Evolutionary conservation across 2,888 invertebrate species (phyloP).

Genomic region (Anticlea derivata): DNA sequence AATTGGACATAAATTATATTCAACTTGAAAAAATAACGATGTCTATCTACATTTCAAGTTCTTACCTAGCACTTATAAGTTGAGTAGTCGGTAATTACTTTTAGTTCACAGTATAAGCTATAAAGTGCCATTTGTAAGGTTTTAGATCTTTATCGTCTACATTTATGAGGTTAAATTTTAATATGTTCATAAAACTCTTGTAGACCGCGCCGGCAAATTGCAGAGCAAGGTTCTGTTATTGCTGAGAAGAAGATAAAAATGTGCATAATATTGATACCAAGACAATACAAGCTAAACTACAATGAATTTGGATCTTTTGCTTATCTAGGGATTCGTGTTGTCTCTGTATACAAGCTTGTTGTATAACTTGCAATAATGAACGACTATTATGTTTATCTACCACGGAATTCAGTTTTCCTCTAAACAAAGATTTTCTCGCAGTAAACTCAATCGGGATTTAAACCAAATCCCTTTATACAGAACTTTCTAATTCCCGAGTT

Average conservation of each 20-base stretch:
- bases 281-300: conserved; percentile 20
- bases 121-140: conserved; percentile 13
- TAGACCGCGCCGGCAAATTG: conserved; percentile 15
- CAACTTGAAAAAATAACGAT: neutral
- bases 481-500: conserved; percentile 19
- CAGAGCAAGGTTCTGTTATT: conserved; percentile 20
- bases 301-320: conserved; percentile 15
- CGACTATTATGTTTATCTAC: neutral
- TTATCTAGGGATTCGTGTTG: conserved; percentile 15
- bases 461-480: conserved; percentile 2
- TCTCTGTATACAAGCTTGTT: conserved; percentile 13
- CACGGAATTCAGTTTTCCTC: neutral
- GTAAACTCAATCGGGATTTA: neutral
- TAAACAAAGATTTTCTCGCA: neutral
- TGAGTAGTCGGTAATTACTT: conserved; percentile 14
- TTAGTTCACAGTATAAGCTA: conserved; percentile 11
- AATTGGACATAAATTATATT: conserved; percentile 28
- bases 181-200: conserved; percentile 10
- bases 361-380: conserved; percentile 6
- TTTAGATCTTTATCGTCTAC: conserved; percentile 15
- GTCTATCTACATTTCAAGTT: neutral
- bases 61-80: neutral
- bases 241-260: conserved; percentile 21
- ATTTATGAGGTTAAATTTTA: conserved; percentile 17
- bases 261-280: conserved; percentile 26